Conservation (phyloP, 2,888 invertebrate species). For the Cerastoderma edule region DNA sequence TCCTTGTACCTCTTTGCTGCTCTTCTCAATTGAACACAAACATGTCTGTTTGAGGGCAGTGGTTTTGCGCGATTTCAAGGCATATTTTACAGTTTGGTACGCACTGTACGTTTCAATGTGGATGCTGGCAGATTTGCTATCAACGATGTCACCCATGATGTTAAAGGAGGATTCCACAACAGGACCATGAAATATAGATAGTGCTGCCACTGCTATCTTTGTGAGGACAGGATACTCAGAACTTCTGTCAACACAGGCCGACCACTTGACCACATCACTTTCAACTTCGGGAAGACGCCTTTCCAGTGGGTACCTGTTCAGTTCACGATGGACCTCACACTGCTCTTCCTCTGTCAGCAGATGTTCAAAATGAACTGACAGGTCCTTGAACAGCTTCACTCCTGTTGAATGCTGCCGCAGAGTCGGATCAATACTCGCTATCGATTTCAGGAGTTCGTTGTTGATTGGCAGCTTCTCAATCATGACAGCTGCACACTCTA, state of each 20-base stretch:
- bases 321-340: not conserved
- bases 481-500: not conserved
- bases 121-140: conserved; percentile 28
- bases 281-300: not conserved
- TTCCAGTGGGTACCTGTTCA: conserved; percentile 23
- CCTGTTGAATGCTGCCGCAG: not conserved
- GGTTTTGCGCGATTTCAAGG: conserved; percentile 10
- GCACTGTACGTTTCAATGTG: conserved; percentile 30
- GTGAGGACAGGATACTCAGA: conserved; percentile 20
- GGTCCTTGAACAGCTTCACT: conserved; percentile 1
- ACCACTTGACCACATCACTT: conserved; percentile 29
- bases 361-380: not conserved
- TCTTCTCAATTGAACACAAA: no score
- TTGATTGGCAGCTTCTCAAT: not conserved
- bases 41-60: conserved; percentile 8
- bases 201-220: conserved; percentile 14
- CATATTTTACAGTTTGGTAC: conserved; percentile 30
- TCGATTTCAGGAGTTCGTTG: not conserved
- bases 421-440: not conserved
- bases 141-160: conserved; percentile 52
- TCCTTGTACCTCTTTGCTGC: no score
- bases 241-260: conserved; percentile 2
- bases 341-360: not conserved
- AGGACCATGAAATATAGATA: conserved; percentile 53
- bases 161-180: conserved; percentile 51